Evolutionary conservation across 2,113 vertebrate species (phyloP), one percentile per base, ranked within the genome.

Genomic region (Dasypus novemcinctus): DNA sequence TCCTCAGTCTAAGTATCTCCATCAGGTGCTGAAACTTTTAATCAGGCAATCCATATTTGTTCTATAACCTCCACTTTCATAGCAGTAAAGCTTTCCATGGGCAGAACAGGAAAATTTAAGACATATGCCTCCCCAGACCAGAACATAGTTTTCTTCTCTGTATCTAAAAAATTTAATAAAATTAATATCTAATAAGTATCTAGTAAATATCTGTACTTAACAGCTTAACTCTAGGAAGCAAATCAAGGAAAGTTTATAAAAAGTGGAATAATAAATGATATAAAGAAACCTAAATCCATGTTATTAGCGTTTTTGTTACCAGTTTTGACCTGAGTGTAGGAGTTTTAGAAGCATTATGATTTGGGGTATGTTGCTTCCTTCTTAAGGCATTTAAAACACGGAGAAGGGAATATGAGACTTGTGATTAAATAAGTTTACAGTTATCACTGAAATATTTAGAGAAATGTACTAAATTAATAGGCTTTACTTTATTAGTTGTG

Each of bases 1-100:
- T 81, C 33, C 92, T 27, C 21, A 88, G 59, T 7, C 46, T 49
- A 81, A 93, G 36, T 84, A 41, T 93, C 93, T 96, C 46, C 90
- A 0, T 23, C 41, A 84, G 52, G 54, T 89, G 72, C 78, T 82
- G 33, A 0, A 84, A 71, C 71, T 63, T 27, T 52, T 83, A 57
- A 93, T 80, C 49, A 80, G 38, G 13, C 33, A 63, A 5, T 76
- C 46, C 76, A 33, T 66, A 1, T 59, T 84, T 90, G 61, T 84
- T 74, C 80, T 43, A 21, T 66, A 64, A 18, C 84, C 31, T 74
- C 52, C 5, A 3, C 87, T 90, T 90, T 78, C 36, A 27, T 3
- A 21, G 18, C 68, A 88, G 36, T 38, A 76, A 84, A 95, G 33
- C 36, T 63, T 89, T 72, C 46, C 75, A 33, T 29, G 31, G n/a